Conservation (phyloP, 1,140 invertebrate species). For the Radopholus similis region DNA sequence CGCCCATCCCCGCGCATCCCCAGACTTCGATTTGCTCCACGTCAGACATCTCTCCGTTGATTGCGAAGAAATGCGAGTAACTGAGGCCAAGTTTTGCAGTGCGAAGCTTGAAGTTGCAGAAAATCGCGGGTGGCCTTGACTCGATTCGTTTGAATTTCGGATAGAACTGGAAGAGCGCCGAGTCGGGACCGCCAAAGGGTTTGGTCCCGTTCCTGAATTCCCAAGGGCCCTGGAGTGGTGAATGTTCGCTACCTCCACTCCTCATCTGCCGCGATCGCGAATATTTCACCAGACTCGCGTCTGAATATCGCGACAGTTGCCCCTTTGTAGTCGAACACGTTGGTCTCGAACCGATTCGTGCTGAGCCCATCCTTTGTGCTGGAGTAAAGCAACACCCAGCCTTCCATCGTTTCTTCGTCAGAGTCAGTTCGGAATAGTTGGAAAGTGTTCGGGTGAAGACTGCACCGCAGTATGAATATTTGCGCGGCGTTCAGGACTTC, state of each 20-base stretch:
- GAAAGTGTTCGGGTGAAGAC: constrained; percentile 25
- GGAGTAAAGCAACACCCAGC: constrained; percentile 16
- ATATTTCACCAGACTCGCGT: constrained; percentile 21
- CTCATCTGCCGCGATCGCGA: constrained; percentile 25
- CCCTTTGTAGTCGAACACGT: constrained; percentile 30
- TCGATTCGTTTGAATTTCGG: constrained; percentile 33
- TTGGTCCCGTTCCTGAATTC: constrained; percentile 38
- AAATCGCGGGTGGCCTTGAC: constrained; percentile 4
- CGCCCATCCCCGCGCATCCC: constrained; percentile 36
- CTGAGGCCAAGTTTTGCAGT: constrained; percentile 23
- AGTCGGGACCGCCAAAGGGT: constrained; percentile 30
- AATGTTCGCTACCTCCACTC: constrained; percentile 41
- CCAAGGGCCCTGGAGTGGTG: not conserved
- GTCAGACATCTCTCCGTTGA: constrained; percentile 26
- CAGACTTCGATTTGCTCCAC: constrained; percentile 30
- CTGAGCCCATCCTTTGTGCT: constrained; percentile 13
- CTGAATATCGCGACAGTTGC: constrained; percentile 36
- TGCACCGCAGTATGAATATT: constrained; percentile 30
- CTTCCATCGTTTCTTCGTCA: not conserved
- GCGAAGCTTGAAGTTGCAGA: constrained; percentile 31
- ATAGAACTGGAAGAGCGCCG: constrained; percentile 24
- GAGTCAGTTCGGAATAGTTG: not conserved
- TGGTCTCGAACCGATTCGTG: constrained; percentile 32
- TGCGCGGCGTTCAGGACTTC: constrained; percentile 27
- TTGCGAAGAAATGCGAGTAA: constrained; percentile 16